A percentile compares a stretch with the other conserved stretches of the same genome.
Conservation (phyloP, 2,113 vertebrate genomes). For the Mastomys coucha region DNA sequence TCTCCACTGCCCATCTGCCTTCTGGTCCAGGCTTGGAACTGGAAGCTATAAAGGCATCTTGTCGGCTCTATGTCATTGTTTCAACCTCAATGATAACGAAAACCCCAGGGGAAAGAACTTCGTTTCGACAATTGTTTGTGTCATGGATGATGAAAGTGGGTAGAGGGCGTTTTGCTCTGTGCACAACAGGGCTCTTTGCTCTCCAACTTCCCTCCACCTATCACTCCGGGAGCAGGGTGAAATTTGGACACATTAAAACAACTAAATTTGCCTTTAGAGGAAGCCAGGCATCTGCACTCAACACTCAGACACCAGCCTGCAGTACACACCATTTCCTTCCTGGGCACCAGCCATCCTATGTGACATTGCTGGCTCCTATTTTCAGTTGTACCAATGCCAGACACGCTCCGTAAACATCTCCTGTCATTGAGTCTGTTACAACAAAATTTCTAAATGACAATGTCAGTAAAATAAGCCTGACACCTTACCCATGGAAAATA, state of each 20-base stretch:
- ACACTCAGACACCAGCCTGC: no score
- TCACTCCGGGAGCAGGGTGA: conserved; percentile 42
- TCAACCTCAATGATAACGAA: conserved; percentile 5
- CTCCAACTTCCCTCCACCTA: neutral
- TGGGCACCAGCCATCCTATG: neutral
- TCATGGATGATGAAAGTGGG: conserved; percentile 58
- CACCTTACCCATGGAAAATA: neutral
- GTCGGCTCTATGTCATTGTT: neutral
- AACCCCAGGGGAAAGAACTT: neutral
- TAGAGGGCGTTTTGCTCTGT: conserved; percentile 9
- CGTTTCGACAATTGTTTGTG: conserved; percentile 15
- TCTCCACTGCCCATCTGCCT: neutral
- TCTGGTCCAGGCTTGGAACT: neutral
- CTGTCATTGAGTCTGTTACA: neutral
- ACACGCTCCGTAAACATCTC: neutral
- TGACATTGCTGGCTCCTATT: neutral
- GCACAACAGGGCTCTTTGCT: neutral
- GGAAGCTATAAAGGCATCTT: neutral
- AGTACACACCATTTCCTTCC: no score
- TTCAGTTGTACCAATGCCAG: neutral
- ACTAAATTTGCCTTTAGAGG: neutral
- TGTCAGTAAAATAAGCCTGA: neutral
- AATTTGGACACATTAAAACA: conserved; percentile 42
- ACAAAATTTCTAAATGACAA: neutral
- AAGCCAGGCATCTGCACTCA: neutral